These are phyloP conservation scores for Stegodyphus dumicola DNA, from an alignment of 1,140 invertebrate species.

Conservation along the genomic window DNA sequence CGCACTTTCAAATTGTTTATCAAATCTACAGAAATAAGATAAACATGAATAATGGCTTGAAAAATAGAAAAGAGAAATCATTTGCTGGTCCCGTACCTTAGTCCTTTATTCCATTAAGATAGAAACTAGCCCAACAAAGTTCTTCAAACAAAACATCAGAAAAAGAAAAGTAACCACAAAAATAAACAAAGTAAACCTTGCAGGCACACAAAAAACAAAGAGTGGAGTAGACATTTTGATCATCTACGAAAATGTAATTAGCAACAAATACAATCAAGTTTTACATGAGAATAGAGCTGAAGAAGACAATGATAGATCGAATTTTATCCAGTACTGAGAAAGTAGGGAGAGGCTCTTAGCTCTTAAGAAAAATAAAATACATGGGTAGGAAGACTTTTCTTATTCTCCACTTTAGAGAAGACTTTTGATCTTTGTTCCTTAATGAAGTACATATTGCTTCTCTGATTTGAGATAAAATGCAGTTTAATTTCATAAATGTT, in stretches of 20 bases:
- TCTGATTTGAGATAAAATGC: too few species aligned
- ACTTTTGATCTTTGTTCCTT: too few species aligned
- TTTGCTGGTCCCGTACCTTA: background rate
- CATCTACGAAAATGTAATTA: constrained; percentile 30
- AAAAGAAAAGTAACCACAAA: background rate
- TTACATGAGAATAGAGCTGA: constrained; percentile 2
- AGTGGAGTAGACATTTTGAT: constrained; percentile 15
- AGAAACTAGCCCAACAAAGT: background rate
- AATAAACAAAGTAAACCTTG: constrained; percentile 2
- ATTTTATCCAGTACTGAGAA: background rate
- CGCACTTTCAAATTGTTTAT: too few species aligned
- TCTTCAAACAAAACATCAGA: background rate
- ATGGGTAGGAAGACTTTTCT: too few species aligned
- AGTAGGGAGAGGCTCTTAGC: too few species aligned
- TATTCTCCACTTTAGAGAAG: too few species aligned
- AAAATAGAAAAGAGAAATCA: too few species aligned
- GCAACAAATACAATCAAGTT: constrained; percentile 31
- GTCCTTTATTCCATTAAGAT: constrained; percentile 38
- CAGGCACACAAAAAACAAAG: background rate
- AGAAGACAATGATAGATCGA: constrained; percentile 27
- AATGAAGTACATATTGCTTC: too few species aligned
- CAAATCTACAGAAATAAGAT: too few species aligned
- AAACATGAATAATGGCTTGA: too few species aligned
- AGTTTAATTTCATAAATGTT: too few species aligned
- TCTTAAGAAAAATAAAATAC: too few species aligned